A percentile compares a stretch with the other conserved stretches of the same genome.
Conservation (phyloP, 2,888 invertebrate genomes). For the Lordiphosa andalusiaca region DNA sequence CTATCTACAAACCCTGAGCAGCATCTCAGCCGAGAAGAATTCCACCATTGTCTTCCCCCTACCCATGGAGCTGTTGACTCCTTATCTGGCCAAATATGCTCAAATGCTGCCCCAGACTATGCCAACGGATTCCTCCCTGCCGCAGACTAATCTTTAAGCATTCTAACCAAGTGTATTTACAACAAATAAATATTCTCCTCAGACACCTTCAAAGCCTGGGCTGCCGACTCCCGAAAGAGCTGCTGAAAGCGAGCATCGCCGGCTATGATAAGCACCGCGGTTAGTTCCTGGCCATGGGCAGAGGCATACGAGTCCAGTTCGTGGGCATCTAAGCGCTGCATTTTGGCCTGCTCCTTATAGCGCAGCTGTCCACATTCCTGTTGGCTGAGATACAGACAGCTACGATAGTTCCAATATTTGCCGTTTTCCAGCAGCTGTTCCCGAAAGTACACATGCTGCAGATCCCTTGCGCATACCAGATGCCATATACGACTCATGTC, state of each 20-base stretch:
- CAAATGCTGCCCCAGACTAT: slow-evolving; percentile 31
- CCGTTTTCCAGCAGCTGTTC: slow-evolving; percentile 83
- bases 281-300: slow-evolving; percentile 2
- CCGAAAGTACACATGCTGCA: slow-evolving; percentile 84
- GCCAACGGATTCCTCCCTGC: slow-evolving; percentile 17
- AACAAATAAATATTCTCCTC: slow-evolving; percentile 44
- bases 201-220: slow-evolving; percentile 22
- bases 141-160: slow-evolving; percentile 25
- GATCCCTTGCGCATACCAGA: slow-evolving; percentile 83
- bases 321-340: slow-evolving; percentile 41
- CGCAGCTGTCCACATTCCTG: slow-evolving; percentile 60
- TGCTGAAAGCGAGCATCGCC: slow-evolving; percentile 49
- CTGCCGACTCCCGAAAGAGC: slow-evolving; percentile 23
- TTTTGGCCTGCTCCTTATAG: slow-evolving; percentile 69
- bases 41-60: slow-evolving; percentile 96
- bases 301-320: slow-evolving; percentile 30
- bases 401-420: slow-evolving; percentile 88
- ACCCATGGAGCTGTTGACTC: slow-evolving; percentile 88
- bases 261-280: slow-evolving; percentile 41
- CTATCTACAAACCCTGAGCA: slow-evolving; percentile 94
- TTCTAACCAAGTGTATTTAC: slow-evolving; percentile 16
- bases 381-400: slow-evolving; percentile 83
- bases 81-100: slow-evolving; percentile 68
- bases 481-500: slow-evolving; percentile 85
- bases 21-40: slow-evolving; percentile 96